Evolutionary conservation across 30 jellyfish, hydroid and myxozoan genomes (phyloP), one percentile per base, ranked within the genome.

Genomic region (Hydra vulgaris): DNA sequence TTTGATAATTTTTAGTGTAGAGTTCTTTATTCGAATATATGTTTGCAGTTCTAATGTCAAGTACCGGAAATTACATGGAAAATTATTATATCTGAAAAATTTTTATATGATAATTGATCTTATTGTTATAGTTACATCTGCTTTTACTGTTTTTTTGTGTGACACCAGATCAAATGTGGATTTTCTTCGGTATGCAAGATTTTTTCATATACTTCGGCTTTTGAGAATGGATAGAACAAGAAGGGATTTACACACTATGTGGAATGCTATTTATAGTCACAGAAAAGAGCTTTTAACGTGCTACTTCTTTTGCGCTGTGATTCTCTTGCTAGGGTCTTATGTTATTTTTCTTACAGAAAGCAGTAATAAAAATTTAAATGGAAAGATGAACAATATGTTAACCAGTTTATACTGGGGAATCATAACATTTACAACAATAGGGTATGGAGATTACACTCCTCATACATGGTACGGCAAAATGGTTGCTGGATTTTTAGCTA

Each of bases 351-450:
- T 80, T 18, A 27, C 67, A 22, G 87, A 80, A 26, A 80, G 71
- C 24, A 19, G 18, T 23, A n/a, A 27, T 15, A 72, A n/a, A 0
- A 40, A 18, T 22, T n/a, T 8, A 7, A 95, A 82, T 26, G 84
- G 83, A 4, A 86, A 94, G 7, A 94, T 90, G 26, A 67, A 83
- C 54, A 94, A 90, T 70, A 70, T 90, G 82, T 95, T 90, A 0
- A 90, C 79, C 74, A 96, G 97, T 54, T 79, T 90, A 75, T 90
- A 90, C 81, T 90, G 97, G 97, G 97, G 94, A 3, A 89, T 90
- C 73, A 89, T 90, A 70, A 89, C 87, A 16, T 74, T 80, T 68
- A 61, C 87, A 19, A 27, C 98, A 15, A 86, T 92, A 21, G 98
- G 98, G 21, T 92, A 86, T 79, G 98, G 98, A 24, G 98, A 92